These are phyloP conservation scores for Acrocephalus arundinaceus DNA, from an alignment of 2,113 vertebrate species.

Conservation along the genomic window DNA sequence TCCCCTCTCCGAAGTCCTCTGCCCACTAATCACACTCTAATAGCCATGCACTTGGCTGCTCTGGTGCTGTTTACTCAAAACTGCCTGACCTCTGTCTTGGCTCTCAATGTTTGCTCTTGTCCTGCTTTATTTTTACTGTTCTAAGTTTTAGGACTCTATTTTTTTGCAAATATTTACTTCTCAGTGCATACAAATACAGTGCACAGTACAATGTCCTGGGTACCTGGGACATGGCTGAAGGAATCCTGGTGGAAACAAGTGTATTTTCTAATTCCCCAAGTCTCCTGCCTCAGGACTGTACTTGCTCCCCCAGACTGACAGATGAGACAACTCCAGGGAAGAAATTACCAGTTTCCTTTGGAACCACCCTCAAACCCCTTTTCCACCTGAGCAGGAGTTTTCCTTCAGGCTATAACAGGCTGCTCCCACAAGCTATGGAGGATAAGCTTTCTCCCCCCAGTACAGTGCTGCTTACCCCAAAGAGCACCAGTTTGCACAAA, in stretches of 20 bases:
- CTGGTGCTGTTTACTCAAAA: neutral
- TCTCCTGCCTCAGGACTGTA: neutral
- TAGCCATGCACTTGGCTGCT: neutral
- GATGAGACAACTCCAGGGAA: neutral
- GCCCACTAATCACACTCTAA: neutral
- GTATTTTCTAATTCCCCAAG: neutral
- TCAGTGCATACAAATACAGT: neutral
- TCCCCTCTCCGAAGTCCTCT: neutral
- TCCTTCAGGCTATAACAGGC: neutral
- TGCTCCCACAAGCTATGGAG: neutral
- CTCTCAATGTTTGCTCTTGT: neutral
- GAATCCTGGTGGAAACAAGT: neutral
- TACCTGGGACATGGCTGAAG: neutral
- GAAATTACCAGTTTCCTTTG: neutral
- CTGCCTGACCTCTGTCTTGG: neutral
- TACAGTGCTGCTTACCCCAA: neutral
- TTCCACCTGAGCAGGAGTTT: neutral
- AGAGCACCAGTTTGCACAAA: neutral
- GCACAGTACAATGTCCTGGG: neutral
- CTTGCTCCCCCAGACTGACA: neutral
- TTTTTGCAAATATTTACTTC: neutral
- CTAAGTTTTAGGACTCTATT: neutral
- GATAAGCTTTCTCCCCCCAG: neutral
- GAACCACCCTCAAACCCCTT: neutral
- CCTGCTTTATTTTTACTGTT: neutral